Percentiles rank a stretch among this genome's conserved stretches.
Evolutionary conservation across 2,113 vertebrate species (phyloP).

Genomic region (Oncorhynchus masou): DNA sequence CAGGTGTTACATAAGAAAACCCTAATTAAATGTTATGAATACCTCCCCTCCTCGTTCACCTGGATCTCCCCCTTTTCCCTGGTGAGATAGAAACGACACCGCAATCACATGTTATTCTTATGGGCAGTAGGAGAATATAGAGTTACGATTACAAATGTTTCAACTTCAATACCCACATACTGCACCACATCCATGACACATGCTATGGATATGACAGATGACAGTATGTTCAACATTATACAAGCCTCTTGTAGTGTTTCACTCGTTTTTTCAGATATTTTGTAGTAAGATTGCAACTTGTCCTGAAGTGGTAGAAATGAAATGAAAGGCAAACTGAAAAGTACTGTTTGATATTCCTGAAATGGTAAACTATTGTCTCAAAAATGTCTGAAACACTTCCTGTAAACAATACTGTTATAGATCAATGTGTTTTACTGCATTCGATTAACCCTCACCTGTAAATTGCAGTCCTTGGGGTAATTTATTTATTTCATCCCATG

Average conservation of each 20-base stretch:
- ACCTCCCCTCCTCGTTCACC: slow-evolving; percentile 67
- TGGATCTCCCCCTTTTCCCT: slow-evolving; percentile 67
- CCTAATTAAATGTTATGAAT: slow-evolving; percentile 11
- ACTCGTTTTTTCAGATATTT: not conserved
- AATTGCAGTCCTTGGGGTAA: slow-evolving; percentile 10
- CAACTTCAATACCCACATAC: not conserved
- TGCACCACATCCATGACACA: not conserved
- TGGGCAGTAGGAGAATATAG: not conserved
- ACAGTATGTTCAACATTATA: not conserved
- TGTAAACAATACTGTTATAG: not conserved
- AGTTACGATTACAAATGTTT: not conserved
- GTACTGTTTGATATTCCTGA: not conserved
- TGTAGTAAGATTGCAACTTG: not conserved
- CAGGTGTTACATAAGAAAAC: not conserved
- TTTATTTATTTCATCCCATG: slow-evolving; percentile 27
- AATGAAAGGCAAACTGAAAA: not conserved
- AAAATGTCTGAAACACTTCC: not conserved
- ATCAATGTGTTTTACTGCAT: slow-evolving; percentile 12
- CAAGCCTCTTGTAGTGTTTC: not conserved
- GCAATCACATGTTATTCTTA: not conserved
- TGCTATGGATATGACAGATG: not conserved
- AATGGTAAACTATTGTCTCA: not conserved
- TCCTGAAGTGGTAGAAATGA: not conserved
- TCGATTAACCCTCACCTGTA: slow-evolving; percentile 9
- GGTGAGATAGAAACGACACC: slow-evolving; percentile 22